Percentiles rank a stretch among this genome's conserved stretches.
These are phyloP conservation scores for Myotis daubentonii DNA, from an alignment of 2,797 vertebrate genomes.

Conservation along the genomic window DNA sequence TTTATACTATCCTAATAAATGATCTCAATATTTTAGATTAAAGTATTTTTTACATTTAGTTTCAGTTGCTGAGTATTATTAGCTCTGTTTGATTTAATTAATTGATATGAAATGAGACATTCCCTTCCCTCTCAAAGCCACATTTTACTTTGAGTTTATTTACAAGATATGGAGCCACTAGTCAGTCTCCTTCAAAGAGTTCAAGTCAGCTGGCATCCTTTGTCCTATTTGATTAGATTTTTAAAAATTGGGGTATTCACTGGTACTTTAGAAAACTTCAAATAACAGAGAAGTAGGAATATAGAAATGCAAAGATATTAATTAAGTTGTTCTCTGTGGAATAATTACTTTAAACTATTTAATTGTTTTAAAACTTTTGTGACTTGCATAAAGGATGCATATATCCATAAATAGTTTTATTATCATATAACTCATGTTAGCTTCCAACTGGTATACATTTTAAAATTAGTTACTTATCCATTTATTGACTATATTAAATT, in stretches of 20 bases:
- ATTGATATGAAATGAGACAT: background rate
- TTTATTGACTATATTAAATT: background rate
- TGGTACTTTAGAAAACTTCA: background rate
- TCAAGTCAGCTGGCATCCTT: background rate
- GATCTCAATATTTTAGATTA: background rate
- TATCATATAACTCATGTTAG: background rate
- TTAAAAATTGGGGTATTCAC: background rate
- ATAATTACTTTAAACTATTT: background rate
- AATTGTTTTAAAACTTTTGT: background rate
- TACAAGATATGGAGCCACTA: background rate
- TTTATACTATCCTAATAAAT: background rate
- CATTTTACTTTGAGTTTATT: background rate
- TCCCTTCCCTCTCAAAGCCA: background rate
- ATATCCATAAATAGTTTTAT: background rate
- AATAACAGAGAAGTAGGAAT: background rate
- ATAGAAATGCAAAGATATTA: background rate
- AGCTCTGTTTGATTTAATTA: background rate
- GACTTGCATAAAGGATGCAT: background rate
- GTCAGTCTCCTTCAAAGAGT: background rate
- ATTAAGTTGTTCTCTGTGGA: background rate
- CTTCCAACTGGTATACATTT: background rate
- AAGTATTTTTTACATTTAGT: background rate
- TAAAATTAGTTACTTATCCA: background rate
- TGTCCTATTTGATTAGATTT: background rate
- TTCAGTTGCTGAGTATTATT: background rate